Base-by-base conservation (phyloP, 2,797 vertebrate genomes). In the Chloroceryle amazona region DNA sequence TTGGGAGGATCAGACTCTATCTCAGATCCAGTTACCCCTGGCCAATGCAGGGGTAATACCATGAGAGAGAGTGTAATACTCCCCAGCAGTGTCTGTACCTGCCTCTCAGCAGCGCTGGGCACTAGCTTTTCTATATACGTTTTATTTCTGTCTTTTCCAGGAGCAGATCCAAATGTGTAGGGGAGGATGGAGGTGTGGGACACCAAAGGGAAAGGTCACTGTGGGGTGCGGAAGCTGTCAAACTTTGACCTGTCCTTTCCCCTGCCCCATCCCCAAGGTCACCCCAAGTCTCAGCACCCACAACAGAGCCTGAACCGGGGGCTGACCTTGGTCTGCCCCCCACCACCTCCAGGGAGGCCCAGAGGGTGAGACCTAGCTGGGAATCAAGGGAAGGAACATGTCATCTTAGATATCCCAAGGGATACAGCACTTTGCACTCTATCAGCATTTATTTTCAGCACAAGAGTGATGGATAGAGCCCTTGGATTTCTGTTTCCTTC, bases 1-100 rank as follows among this genome's bases (percentile, higher is more conserved):
- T 95, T 93, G 95, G 60, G 90, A 93, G 86, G 95, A 96, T 96
- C 95, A 97, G 96, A 91, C 41, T 73, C 83, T 67, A 51, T 81
- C 11, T 0, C 87, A 84, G 94, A 83, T 95, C 94, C 94, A 58
- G 94, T 91, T 93, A 86, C 93, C 76, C 79, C 76, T 83, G 73
- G 76, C 86, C 0, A 0, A 29, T 10, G 84, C 31, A 14, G 54
- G 72, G 42, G 94, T 91, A 90, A 95, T 89, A 79, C 88, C 29
- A 0, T 62, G 92, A 92, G 80, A 93, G 70, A 71, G 66, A 75
- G 51, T 3, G 0, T 79, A 84, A 86, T 35, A 23, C 62, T 49
- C 23, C 49, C 54, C 68, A 57, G 61, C 1, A 3, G 28, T 2
- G 61, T 26, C 82, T 46, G 26, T 22, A 57, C 54, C 49, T 25